These are phyloP conservation scores for Pararge aegeria DNA, from an alignment of 1,140 invertebrate species.

Conservation along the genomic window DNA sequence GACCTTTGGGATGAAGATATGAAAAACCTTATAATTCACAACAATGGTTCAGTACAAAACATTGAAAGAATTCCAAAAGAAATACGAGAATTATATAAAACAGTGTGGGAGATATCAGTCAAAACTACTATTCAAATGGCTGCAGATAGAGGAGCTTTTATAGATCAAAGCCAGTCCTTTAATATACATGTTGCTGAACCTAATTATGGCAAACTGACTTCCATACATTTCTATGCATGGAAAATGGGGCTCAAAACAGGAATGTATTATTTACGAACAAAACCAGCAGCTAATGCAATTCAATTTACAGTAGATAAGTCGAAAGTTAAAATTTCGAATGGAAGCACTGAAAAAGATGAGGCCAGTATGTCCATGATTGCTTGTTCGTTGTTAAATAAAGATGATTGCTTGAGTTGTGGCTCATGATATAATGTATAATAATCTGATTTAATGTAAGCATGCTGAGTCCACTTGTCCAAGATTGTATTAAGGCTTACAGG, in stretches of 20 bases:
- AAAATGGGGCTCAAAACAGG: constrained; percentile 98
- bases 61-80: constrained; percentile 94
- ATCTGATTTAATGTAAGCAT: neutral
- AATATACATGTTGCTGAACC: constrained; percentile 98
- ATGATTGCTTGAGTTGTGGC: constrained; percentile 92
- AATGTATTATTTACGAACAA: constrained; percentile 99
- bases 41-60: constrained; percentile 96
- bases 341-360: constrained; percentile 74
- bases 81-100: constrained; percentile 96
- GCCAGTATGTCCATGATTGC: constrained; percentile 88
- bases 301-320: constrained; percentile 98
- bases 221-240: constrained; percentile 99
- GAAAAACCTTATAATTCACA: constrained; percentile 96
- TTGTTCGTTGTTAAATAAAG: constrained; percentile 94
- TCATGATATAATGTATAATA: constrained; percentile 68
- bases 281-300: constrained; percentile 97
- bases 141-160: constrained; percentile 97
- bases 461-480: neutral
- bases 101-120: constrained; percentile 99
- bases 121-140: constrained; percentile 98
- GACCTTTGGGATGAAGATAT: constrained; percentile 98
- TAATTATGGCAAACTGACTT: constrained; percentile 95
- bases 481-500: too few relatives aligned
- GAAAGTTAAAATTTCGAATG: constrained; percentile 80
- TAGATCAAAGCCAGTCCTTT: constrained; percentile 99